Conservation (phyloP, 2,113 vertebrate genomes). For the Labrus mixtus region DNA sequence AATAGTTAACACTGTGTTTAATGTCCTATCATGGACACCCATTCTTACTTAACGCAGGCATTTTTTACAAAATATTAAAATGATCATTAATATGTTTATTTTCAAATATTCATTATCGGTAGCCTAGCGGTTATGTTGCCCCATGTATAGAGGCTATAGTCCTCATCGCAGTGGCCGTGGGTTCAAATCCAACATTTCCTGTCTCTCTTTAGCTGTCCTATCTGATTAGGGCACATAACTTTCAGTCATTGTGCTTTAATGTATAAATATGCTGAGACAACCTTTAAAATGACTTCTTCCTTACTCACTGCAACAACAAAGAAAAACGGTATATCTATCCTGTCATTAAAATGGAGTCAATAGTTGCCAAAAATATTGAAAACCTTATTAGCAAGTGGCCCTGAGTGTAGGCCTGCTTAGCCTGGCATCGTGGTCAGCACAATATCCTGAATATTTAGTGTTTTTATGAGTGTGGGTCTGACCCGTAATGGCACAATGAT, state of each 20-base stretch:
- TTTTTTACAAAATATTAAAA: too few species aligned
- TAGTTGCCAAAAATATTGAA: slow-evolving; percentile 46
- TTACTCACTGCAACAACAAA: slow-evolving; percentile 3
- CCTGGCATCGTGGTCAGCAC: slow-evolving; percentile 40
- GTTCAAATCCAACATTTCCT: too few species aligned
- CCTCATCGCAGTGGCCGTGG: too few species aligned
- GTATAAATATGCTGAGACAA: slow-evolving; percentile 32
- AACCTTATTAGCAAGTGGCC: slow-evolving; percentile 32
- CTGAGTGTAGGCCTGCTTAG: slow-evolving; percentile 17
- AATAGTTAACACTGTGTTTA: too few species aligned
- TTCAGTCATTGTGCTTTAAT: slow-evolving; percentile 4
- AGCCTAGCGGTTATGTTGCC: too few species aligned
- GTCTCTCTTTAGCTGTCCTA: too few species aligned
- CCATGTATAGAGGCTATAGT: too few species aligned
- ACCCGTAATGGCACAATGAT: slow-evolving; percentile 63
- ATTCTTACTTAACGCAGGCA: too few species aligned
- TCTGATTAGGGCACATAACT: too few species aligned
- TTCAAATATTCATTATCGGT: too few species aligned
- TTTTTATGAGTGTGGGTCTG: slow-evolving; percentile 19
- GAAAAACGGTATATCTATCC: background rate
- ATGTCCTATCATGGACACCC: too few species aligned
- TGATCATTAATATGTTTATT: too few species aligned
- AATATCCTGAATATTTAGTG: slow-evolving; percentile 1
- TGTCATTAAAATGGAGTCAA: slow-evolving; percentile 22
- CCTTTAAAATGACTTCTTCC: background rate